Conservation (phyloP, 2,888 invertebrate species). For the Pyrochroa serraticornis region DNA sequence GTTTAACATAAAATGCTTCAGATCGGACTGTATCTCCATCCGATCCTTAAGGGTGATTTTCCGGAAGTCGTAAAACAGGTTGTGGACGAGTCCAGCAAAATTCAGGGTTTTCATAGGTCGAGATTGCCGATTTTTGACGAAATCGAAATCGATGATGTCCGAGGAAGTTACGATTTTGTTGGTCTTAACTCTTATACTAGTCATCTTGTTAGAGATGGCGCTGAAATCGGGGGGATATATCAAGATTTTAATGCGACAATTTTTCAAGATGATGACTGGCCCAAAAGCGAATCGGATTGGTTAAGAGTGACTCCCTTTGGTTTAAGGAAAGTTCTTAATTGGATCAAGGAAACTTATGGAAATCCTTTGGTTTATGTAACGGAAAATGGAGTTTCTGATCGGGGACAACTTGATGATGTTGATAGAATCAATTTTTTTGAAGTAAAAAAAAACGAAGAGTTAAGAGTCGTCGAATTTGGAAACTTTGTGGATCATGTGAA, state of each 20-base stretch:
- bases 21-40: slow-evolving; percentile 35
- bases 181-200: slow-evolving; percentile 37
- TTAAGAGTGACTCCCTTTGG: slow-evolving; percentile 62
- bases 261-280: slow-evolving; percentile 66
- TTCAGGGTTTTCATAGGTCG: slow-evolving; percentile 37
- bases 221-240: slow-evolving; percentile 54
- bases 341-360: slow-evolving; percentile 52
- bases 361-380: slow-evolving; percentile 64
- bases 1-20: slow-evolving; percentile 14
- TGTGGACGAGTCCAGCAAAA: slow-evolving; percentile 32
- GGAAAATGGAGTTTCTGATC: slow-evolving; percentile 65
- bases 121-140: slow-evolving; percentile 33
- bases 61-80: slow-evolving; percentile 35
- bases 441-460: no score
- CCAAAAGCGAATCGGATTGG: slow-evolving; percentile 47
- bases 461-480: no score
- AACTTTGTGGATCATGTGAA: no score
- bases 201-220: slow-evolving; percentile 29
- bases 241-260: slow-evolving; percentile 67
- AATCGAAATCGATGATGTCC: slow-evolving; percentile 30
- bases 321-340: slow-evolving; percentile 62
- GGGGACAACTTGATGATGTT: slow-evolving; percentile 58
- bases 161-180: slow-evolving; percentile 37
- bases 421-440: slow-evolving; percentile 54
- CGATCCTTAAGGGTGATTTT: slow-evolving; percentile 42